Evolutionary conservation across 2,797 vertebrate genomes (phyloP).

Genomic region (Leptodactylus fallax): DNA sequence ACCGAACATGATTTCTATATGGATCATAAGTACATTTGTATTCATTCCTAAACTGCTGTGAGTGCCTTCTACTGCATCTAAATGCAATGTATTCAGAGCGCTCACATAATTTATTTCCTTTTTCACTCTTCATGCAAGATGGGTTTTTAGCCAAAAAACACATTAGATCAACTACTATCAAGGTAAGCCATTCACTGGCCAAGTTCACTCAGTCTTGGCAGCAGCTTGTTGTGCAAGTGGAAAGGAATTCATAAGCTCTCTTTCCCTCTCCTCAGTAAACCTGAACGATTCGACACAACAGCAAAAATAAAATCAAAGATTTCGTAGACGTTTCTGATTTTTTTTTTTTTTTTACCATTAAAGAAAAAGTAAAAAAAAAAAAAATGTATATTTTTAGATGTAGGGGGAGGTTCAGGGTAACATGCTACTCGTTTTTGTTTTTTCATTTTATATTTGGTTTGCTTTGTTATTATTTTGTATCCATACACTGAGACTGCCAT

Average conservation of each 20-base stretch:
- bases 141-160: slow-evolving; percentile 62
- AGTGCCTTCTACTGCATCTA: slow-evolving; percentile 49
- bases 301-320: background rate
- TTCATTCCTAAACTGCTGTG: slow-evolving; percentile 44
- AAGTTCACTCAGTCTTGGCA: slow-evolving; percentile 57
- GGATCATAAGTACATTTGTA: slow-evolving; percentile 56
- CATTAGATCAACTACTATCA: slow-evolving; percentile 61
- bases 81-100: slow-evolving; percentile 57
- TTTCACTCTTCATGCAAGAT: slow-evolving; percentile 57
- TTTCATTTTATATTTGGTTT: background rate
- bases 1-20: slow-evolving; percentile 15
- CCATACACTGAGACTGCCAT: background rate
- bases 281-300: background rate
- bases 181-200: slow-evolving; percentile 55
- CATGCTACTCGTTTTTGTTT: background rate
- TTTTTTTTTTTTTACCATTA: background rate
- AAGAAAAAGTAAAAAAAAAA: background rate
- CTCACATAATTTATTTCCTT: slow-evolving; percentile 59
- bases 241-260: slow-evolving; percentile 39
- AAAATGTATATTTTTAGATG: background rate
- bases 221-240: slow-evolving; percentile 2
- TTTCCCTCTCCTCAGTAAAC: slow-evolving; percentile 22
- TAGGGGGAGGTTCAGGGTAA: too few relatives aligned
- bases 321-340: background rate
- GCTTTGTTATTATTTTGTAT: too few relatives aligned